phyloP scores from a whole-genome alignment of 2,113 vertebrate genomes.

The Varanus salvator region DNA sequence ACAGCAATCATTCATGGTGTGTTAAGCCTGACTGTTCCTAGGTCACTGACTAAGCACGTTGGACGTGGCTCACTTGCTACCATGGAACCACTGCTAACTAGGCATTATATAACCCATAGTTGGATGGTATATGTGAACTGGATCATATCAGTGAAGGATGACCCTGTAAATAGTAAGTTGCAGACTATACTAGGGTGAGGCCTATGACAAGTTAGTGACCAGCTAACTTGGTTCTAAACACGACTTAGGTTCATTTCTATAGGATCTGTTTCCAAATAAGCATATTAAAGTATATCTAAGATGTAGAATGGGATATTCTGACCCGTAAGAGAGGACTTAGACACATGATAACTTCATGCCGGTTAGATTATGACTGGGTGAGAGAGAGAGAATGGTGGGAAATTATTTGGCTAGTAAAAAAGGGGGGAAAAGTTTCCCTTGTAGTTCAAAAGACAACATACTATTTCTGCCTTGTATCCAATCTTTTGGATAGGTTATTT shows the following conservation, averaged over 20 bases:
- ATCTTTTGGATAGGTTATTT: no score
- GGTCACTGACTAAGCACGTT: no score
- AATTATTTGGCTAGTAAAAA: neutral
- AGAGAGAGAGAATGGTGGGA: neutral
- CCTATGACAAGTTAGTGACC: neutral
- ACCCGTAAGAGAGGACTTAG: neutral
- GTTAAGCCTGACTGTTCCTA: no score
- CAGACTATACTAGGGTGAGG: neutral
- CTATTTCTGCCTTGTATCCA: no score
- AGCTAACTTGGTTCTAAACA: neutral
- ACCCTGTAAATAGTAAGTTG: neutral
- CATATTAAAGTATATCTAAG: neutral
- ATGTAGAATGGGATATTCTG: neutral
- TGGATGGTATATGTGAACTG: no score
- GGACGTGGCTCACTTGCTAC: no score
- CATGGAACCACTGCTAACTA: no score
- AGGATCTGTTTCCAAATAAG: neutral
- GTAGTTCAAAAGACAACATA: no score
- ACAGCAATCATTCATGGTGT: no score
- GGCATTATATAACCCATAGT: no score
- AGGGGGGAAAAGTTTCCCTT: no score
- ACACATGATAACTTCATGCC: neutral
- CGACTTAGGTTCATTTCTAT: neutral
- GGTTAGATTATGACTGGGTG: neutral
- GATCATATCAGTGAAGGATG: no score